These are phyloP conservation scores for Leistus spinibarbis DNA, from an alignment of 2,888 invertebrate species.

Conservation along the genomic window DNA sequence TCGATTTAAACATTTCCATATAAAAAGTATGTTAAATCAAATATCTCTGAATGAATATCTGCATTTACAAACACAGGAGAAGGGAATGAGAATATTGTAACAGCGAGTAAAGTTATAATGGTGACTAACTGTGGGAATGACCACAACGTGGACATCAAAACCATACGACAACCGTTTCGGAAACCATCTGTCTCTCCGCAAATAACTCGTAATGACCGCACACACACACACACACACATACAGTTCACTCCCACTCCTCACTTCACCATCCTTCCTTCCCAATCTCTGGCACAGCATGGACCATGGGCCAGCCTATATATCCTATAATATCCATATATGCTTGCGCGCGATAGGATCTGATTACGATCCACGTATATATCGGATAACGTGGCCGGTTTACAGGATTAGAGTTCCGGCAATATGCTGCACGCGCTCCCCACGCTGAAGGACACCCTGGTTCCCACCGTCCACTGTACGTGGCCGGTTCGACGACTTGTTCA, in stretches of 20 bases:
- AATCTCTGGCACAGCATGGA: background rate
- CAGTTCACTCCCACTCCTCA: background rate
- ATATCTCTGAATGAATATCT: too few relatives aligned
- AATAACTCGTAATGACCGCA: slow-evolving; percentile 38
- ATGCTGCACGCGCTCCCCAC: background rate
- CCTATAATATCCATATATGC: background rate
- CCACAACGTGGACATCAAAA: slow-evolving; percentile 21
- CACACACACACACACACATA: background rate
- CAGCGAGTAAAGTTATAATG: background rate
- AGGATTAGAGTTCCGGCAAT: slow-evolving; percentile 18
- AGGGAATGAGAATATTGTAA: too few relatives aligned
- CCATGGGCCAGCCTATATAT: background rate
- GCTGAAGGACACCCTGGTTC: background rate
- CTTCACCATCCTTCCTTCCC: background rate
- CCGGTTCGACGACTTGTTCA: background rate
- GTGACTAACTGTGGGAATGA: slow-evolving; percentile 1
- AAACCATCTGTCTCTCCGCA: slow-evolving; percentile 38
- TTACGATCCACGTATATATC: slow-evolving; percentile 7
- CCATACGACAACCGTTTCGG: slow-evolving; percentile 25
- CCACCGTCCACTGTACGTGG: background rate
- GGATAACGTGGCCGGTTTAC: slow-evolving; percentile 25
- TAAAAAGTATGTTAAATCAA: too few relatives aligned
- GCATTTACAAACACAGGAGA: too few relatives aligned
- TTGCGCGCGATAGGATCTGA: slow-evolving; percentile 7
- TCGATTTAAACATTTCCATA: too few relatives aligned